Percentiles rank a stretch among this genome's conserved stretches.
These are phyloP conservation scores for Hylyphantes graminicola DNA, from an alignment of 1,140 invertebrate species.

Conservation along the genomic window DNA sequence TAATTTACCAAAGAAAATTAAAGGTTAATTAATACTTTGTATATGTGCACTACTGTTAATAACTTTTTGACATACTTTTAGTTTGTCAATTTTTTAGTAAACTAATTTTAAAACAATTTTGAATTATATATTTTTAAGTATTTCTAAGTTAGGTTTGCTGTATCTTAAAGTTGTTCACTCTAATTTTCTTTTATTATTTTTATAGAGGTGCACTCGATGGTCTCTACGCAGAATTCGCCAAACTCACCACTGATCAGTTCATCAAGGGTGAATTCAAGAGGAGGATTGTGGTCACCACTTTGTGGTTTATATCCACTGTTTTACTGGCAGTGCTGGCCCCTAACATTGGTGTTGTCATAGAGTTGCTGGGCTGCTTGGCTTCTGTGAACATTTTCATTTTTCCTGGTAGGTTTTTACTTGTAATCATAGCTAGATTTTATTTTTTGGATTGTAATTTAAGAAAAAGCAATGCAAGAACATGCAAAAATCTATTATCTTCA, in stretches of 20 bases:
- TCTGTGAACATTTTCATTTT: slow-evolving; percentile 78
- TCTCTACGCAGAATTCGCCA: slow-evolving; percentile 67
- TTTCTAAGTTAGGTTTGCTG: too few relatives aligned
- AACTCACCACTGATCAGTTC: slow-evolving; percentile 65
- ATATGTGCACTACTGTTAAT: too few relatives aligned
- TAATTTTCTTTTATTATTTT: slow-evolving; percentile 16
- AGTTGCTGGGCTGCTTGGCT: slow-evolving; percentile 75
- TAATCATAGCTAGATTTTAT: too few relatives aligned
- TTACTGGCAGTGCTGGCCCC: slow-evolving; percentile 74
- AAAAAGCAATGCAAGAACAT: too few relatives aligned
- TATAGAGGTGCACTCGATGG: slow-evolving; percentile 69
- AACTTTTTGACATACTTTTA: too few relatives aligned
- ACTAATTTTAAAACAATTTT: too few relatives aligned
- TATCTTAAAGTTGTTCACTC: neutral
- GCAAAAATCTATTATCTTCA: too few relatives aligned
- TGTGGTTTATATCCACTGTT: slow-evolving; percentile 75
- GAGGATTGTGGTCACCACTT: slow-evolving; percentile 70
- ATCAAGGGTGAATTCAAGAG: slow-evolving; percentile 66
- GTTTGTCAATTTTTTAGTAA: too few relatives aligned
- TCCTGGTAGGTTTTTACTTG: slow-evolving; percentile 69
- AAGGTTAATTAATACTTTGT: too few relatives aligned
- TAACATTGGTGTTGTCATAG: slow-evolving; percentile 77
- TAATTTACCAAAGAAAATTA: too few relatives aligned
- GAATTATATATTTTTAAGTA: too few relatives aligned
- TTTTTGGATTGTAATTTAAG: too few relatives aligned